A percentile compares a stretch with the other conserved stretches of the same genome.
Conservation (phyloP, 2,113 vertebrate genomes). For the Pseudonaja textilis region DNA sequence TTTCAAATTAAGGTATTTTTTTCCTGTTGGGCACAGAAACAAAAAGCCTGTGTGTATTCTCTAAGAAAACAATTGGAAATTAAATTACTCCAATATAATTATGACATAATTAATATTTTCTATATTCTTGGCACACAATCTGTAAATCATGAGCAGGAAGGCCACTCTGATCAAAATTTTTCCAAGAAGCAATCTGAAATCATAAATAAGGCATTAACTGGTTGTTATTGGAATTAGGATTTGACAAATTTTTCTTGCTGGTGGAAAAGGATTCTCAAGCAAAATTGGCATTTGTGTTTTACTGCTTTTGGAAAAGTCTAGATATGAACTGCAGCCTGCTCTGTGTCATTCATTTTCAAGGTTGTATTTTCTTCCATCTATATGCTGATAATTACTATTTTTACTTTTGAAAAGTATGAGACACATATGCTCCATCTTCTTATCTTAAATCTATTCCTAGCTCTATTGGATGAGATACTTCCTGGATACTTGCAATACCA, state of each 20-base stretch:
- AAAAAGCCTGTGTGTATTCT: not conserved
- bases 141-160: not conserved
- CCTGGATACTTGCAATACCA: not conserved
- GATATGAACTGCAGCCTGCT: not conserved
- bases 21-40: not conserved
- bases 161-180: not conserved
- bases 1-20: constrained; percentile 6
- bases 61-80: not conserved
- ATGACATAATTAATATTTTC: not conserved
- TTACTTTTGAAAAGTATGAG: not conserved
- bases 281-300: not conserved
- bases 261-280: not conserved
- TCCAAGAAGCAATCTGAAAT: not conserved
- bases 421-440: not conserved
- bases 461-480: not conserved
- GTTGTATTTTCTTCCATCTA: not conserved
- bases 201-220: not conserved
- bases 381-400: not conserved
- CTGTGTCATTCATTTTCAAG: not conserved
- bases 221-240: not conserved
- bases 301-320: not conserved
- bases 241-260: not conserved
- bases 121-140: not conserved
- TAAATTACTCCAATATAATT: not conserved
- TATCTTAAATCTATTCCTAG: not conserved